Conservation (phyloP, 2,888 invertebrate species). For the Monoplex corrugatus region DNA sequence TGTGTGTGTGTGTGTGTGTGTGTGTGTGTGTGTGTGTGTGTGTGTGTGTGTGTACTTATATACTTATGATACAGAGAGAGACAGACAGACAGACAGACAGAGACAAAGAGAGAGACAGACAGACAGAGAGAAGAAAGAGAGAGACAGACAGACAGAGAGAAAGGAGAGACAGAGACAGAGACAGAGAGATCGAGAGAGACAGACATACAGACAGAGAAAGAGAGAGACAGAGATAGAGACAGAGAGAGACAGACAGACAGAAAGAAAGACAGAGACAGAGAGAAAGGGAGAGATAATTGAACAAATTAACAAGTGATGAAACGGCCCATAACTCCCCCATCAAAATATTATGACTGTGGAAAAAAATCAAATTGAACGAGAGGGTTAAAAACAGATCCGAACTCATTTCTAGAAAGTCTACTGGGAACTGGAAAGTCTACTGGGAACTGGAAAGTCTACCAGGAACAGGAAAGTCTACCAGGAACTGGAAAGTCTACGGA, state of each 20-base stretch:
- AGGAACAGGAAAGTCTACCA: no score
- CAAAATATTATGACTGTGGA: no score
- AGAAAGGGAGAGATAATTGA: background rate
- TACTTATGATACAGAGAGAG: background rate
- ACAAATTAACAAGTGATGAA: no score
- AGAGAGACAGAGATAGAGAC: background rate
- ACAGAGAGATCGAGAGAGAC: background rate
- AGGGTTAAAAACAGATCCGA: no score
- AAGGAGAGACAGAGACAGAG: background rate
- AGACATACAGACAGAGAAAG: background rate
- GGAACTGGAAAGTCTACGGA: no score
- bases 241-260: background rate
- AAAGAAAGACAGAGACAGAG: background rate
- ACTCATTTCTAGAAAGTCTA: no score
- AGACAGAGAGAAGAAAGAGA: background rate
- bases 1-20: background rate
- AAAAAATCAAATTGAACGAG: no score
- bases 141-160: background rate
- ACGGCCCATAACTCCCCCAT: no score
- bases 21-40: background rate
- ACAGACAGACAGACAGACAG: background rate
- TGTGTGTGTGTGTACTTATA: background rate
- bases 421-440: no score
- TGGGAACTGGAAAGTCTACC: no score
- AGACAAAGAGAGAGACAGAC: background rate